A percentile compares a stretch with the other conserved stretches of the same genome.
Evolutionary conservation across 2,797 vertebrate genomes (phyloP).

Genomic region (Urocyon cinereoargenteus): DNA sequence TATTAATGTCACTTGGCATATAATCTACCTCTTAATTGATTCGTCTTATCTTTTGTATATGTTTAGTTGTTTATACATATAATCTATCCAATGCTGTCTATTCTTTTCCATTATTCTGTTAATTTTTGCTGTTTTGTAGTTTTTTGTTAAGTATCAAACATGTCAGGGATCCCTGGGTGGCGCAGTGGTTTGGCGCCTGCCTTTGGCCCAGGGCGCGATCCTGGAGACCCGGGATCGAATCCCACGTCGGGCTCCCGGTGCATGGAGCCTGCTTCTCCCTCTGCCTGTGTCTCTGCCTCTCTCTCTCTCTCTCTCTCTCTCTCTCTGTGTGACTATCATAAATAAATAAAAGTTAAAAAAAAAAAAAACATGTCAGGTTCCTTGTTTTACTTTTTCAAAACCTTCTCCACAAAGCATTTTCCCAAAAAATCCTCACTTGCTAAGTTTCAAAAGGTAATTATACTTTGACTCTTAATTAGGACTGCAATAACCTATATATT

Average conservation of each 20-base stretch:
- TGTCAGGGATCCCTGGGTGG: too few relatives aligned
- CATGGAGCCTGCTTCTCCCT: too few relatives aligned
- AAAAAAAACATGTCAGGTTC: not conserved
- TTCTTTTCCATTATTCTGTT: not conserved
- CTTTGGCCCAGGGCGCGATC: too few relatives aligned
- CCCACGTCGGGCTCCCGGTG: too few relatives aligned
- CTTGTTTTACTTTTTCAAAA: not conserved
- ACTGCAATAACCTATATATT: not conserved
- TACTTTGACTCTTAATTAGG: not conserved
- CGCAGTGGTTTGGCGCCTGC: too few relatives aligned
- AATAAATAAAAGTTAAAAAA: too few relatives aligned
- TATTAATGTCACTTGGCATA: not conserved
- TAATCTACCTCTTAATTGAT: not conserved
- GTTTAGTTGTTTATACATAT: not conserved
- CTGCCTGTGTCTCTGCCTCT: too few relatives aligned
- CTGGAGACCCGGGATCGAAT: too few relatives aligned
- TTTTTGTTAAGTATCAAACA: slow-evolving; percentile 33
- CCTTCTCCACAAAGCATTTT: not conserved
- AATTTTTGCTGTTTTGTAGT: not conserved
- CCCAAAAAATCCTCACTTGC: not conserved
- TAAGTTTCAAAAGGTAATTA: not conserved
- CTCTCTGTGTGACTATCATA: too few relatives aligned
- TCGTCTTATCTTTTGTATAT: not conserved
- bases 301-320: too few relatives aligned
- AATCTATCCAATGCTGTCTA: not conserved